A percentile compares a stretch with the other conserved stretches of the same genome.
Evolutionary conservation across 2,113 vertebrate species (phyloP).

Genomic region (Stictonetta naevosa): DNA sequence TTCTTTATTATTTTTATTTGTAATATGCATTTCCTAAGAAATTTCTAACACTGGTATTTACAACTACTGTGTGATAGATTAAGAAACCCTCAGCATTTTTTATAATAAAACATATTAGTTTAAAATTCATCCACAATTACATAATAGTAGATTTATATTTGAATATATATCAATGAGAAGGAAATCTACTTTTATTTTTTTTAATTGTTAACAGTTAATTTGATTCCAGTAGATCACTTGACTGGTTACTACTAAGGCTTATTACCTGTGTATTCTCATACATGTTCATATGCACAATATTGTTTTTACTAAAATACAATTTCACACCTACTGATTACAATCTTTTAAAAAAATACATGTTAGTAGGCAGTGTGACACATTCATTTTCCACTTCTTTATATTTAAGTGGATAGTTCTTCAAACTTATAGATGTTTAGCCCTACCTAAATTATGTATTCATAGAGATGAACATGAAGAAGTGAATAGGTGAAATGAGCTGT

Average conservation of each 20-base stretch:
- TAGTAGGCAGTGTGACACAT: not conserved
- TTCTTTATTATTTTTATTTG: not conserved
- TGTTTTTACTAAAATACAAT: not conserved
- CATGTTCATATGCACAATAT: not conserved
- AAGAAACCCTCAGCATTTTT: not conserved
- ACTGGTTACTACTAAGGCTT: not conserved
- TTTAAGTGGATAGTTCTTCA: not conserved
- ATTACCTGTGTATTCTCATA: not conserved
- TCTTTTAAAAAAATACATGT: not conserved
- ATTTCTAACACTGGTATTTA: not conserved
- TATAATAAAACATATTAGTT: not conserved
- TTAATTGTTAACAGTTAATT: not conserved
- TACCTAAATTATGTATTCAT: not conserved
- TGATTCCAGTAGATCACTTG: not conserved
- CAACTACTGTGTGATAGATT: not conserved
- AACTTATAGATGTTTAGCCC: not conserved
- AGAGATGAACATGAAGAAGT: not conserved
- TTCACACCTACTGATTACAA: not conserved
- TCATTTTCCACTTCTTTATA: not conserved
- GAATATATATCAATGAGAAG: not conserved
- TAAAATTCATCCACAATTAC: not conserved
- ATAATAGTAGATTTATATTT: not conserved
- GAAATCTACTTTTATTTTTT: not conserved
- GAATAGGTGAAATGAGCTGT: not conserved
- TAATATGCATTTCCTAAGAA: not conserved